These are phyloP conservation scores for Drosophila guanche DNA, from an alignment of 1,140 invertebrate genomes.

Conservation along the genomic window DNA sequence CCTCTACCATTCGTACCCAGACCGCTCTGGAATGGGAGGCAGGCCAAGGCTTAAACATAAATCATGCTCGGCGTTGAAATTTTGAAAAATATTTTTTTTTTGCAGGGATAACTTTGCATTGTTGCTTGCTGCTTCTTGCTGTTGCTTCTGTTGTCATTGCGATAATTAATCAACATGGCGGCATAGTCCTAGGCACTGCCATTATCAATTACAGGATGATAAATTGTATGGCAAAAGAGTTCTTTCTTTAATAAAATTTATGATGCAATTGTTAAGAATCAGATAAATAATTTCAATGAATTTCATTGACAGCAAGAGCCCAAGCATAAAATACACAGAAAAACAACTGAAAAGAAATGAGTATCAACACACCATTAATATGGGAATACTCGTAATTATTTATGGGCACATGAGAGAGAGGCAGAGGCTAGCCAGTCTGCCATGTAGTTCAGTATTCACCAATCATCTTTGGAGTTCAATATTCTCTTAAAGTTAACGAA, in stretches of 20 bases:
- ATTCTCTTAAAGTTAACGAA: constrained; percentile 25
- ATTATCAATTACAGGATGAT: constrained; percentile 79
- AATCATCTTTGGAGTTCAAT: no score
- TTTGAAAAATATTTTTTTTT: constrained; percentile 69
- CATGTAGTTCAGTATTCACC: no score
- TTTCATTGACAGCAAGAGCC: constrained; percentile 7
- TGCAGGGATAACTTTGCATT: constrained; percentile 69
- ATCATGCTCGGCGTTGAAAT: constrained; percentile 71
- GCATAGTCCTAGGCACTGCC: constrained; percentile 67
- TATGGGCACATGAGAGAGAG: constrained; percentile 12
- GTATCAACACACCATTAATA: constrained; percentile 55
- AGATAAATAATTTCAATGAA: constrained; percentile 62
- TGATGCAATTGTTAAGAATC: constrained; percentile 69
- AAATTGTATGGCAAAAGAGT: constrained; percentile 66
- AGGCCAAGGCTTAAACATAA: constrained; percentile 59
- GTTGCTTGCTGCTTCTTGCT: constrained; percentile 19
- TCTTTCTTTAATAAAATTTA: constrained; percentile 75
- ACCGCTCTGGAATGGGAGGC: constrained; percentile 8
- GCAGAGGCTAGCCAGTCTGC: no score
- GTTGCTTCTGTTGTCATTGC: constrained; percentile 68
- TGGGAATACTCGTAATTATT: constrained; percentile 18
- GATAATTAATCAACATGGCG: constrained; percentile 75
- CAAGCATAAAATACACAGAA: background rate
- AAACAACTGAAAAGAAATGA: background rate
- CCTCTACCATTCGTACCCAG: background rate